Conservation (phyloP, 2,797 vertebrate genomes). For the Sciurus carolinensis region DNA sequence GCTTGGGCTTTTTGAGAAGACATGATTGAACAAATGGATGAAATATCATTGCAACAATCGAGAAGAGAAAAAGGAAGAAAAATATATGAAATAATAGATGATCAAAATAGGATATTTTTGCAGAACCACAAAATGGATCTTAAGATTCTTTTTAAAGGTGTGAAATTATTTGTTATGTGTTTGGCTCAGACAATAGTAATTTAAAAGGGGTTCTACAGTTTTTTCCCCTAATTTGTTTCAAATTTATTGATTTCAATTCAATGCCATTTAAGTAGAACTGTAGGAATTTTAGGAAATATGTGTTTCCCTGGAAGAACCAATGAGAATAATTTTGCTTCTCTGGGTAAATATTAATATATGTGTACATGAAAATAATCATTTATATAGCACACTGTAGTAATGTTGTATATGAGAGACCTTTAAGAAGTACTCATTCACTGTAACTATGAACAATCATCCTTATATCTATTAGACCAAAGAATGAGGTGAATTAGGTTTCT, state of each 20-base stretch:
- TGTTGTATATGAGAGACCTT: conserved; percentile 1
- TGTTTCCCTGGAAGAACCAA: neutral
- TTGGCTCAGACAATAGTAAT: conserved; percentile 27
- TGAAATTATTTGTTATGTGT: conserved; percentile 37
- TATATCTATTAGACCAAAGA: neutral
- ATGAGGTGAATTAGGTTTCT: conserved; percentile 38
- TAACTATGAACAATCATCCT: neutral
- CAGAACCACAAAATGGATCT: conserved; percentile 47
- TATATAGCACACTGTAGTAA: neutral
- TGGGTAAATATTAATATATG: neutral
- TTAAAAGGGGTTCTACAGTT: conserved; percentile 27
- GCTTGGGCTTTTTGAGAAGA: neutral
- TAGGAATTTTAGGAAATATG: conserved; percentile 35
- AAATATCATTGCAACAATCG: neutral
- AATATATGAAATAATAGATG: neutral
- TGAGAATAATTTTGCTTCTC: conserved; percentile 47
- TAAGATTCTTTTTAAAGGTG: conserved; percentile 10
- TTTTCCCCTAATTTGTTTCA: neutral
- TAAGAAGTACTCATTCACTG: conserved; percentile 26
- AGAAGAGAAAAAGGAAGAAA: conserved; percentile 29
- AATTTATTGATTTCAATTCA: conserved; percentile 61
- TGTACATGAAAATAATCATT: conserved; percentile 33
- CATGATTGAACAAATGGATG: neutral
- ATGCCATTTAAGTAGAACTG: neutral
- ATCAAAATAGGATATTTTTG: conserved; percentile 46